Evolutionary conservation across 2,113 vertebrate genomes (phyloP).

Genomic region (Haplochromis vanheusdeni): DNA sequence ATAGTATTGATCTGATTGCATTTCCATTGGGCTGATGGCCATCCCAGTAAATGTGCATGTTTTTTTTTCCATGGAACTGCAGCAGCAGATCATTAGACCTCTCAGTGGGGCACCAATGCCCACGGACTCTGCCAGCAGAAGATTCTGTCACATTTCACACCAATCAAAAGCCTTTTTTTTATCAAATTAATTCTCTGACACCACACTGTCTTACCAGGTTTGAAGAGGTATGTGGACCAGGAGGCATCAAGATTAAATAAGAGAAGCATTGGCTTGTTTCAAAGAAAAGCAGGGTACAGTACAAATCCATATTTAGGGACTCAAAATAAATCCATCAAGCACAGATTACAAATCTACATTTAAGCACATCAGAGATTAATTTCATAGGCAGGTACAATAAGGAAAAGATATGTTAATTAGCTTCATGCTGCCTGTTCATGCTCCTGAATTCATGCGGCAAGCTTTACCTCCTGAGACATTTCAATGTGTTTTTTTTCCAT

Average conservation of each 20-base stretch:
- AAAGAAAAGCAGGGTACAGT: neutral
- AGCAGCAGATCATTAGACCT: constrained; percentile 40
- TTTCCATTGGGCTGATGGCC: constrained; percentile 28
- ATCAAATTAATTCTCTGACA: neutral
- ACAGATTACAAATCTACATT: neutral
- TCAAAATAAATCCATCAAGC: neutral
- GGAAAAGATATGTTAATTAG: neutral
- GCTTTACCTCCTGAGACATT: neutral
- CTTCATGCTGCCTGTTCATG: neutral
- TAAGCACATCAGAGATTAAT: neutral
- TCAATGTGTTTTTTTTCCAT: neutral
- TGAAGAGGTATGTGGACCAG: neutral
- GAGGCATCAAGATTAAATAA: neutral
- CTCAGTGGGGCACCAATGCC: neutral
- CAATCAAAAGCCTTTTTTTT: neutral
- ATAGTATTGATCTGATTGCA: constrained; percentile 28
- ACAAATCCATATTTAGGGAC: neutral
- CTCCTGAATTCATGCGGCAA: neutral
- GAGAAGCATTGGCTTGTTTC: neutral
- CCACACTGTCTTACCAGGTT: neutral
- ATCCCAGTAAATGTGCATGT: neutral
- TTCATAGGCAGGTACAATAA: neutral
- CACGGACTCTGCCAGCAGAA: neutral
- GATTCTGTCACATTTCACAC: neutral
- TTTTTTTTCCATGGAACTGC: neutral